A percentile compares a stretch with the other conserved stretches of the same genome.
Evolutionary conservation across 2,888 invertebrate species (phyloP).

Genomic region (Folsomia candida): DNA sequence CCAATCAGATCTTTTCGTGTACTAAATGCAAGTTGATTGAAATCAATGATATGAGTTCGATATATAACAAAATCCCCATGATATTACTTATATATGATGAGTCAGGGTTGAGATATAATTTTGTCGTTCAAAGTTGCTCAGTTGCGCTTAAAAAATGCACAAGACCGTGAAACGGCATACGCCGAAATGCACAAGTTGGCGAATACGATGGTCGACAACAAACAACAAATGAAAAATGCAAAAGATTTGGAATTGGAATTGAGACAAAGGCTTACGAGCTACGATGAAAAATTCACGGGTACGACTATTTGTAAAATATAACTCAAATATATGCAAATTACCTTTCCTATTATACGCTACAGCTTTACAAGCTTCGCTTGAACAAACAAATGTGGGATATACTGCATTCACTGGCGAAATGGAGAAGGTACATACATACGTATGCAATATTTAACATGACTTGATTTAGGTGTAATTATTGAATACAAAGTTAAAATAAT

Average conservation of each 20-base stretch:
- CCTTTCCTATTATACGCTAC: no score
- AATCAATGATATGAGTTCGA: background rate
- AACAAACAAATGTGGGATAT: conserved; percentile 45
- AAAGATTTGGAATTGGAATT: conserved; percentile 45
- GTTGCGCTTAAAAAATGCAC: conserved; percentile 37
- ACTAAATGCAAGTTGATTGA: no score
- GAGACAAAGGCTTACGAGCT: conserved; percentile 40
- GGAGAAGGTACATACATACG: conserved; percentile 43
- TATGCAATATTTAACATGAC: no score
- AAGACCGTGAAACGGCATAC: conserved; percentile 43
- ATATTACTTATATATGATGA: no score
- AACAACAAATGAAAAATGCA: conserved; percentile 44
- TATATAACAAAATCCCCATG: no score
- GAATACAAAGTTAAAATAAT: no score
- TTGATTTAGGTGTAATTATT: no score
- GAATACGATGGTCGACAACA: conserved; percentile 36
- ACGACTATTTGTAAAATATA: no score
- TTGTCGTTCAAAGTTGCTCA: no score
- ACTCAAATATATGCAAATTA: no score
- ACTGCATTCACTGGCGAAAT: conserved; percentile 44
- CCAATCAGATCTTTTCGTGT: no score
- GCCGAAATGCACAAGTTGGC: conserved; percentile 48
- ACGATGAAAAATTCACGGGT: conserved; percentile 47
- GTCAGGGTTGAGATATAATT: no score
- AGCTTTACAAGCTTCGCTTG: conserved; percentile 39